Conservation (phyloP, 2,797 vertebrate species). For the Danio jaintianensis region DNA sequence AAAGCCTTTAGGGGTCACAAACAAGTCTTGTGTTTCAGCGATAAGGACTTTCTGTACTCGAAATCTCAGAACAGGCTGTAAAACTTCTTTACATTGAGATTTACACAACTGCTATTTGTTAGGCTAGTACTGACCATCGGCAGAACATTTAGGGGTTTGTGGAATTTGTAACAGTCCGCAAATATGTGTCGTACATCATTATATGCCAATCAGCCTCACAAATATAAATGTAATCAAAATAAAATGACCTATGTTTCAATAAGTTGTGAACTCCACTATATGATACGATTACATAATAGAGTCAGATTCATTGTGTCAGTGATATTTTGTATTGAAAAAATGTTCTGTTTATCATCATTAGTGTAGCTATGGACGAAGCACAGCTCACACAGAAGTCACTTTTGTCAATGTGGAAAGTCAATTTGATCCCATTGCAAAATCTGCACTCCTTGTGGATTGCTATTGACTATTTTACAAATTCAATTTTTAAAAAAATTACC, state of each 20-base stretch:
- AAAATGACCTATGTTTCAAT: not conserved
- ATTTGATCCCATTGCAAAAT: no score
- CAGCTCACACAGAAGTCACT: no score
- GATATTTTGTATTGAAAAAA: no score
- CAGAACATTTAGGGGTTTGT: not conserved
- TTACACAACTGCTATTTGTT: not conserved
- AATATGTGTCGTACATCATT: not conserved
- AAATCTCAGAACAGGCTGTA: not conserved
- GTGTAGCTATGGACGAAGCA: no score
- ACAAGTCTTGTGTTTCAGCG: not conserved
- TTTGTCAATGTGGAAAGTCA: no score
- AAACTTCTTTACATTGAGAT: not conserved
- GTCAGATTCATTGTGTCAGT: not conserved
- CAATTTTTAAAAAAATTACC: no score
- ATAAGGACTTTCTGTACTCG: not conserved
- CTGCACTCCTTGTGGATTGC: no score
- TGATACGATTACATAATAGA: not conserved
- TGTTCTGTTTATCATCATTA: no score
- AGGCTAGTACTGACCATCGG: not conserved
- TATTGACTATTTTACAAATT: no score
- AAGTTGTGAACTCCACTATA: no score
- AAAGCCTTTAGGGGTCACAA: slow-evolving; percentile 16
- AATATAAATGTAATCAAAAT: not conserved
- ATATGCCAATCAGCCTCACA: not conserved
- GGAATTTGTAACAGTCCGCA: not conserved